Conservation (phyloP, 2,888 invertebrate genomes). For the Drosophila conformis region DNA sequence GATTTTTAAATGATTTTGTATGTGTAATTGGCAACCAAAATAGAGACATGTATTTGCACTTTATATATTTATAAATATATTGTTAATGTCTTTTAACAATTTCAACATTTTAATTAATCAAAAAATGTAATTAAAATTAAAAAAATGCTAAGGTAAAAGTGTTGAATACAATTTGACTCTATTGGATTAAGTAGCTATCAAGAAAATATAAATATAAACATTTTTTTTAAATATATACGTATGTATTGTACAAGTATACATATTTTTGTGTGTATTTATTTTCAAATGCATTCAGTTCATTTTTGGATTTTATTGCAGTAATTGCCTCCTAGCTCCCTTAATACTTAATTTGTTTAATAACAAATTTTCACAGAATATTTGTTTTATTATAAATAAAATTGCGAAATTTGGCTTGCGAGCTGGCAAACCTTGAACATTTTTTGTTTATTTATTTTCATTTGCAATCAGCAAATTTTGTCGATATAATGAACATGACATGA, state of each 20-base stretch:
- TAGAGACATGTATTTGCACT: constrained; percentile 35
- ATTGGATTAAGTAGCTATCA: background rate
- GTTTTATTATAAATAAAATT: background rate
- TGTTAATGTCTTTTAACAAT: constrained; percentile 27
- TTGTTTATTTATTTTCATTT: background rate
- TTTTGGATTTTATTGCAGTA: background rate
- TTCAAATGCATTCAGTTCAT: background rate
- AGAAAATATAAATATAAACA: too few relatives aligned
- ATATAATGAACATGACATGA: background rate
- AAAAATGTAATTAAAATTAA: too few relatives aligned
- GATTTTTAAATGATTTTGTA: constrained; percentile 34
- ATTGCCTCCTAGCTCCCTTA: background rate
- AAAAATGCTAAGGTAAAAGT: background rate
- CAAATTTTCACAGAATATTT: background rate
- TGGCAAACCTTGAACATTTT: background rate
- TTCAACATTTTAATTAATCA: constrained; percentile 5
- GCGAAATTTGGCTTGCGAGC: background rate
- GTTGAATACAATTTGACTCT: background rate
- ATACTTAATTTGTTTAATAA: background rate
- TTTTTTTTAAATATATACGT: background rate
- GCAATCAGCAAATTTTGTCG: background rate
- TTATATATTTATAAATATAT: constrained; percentile 21
- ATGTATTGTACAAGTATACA: background rate
- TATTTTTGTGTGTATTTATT: too few relatives aligned
- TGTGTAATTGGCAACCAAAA: constrained; percentile 45